Evolutionary conservation across 2,888 invertebrate species (phyloP), one percentile per base, ranked within the genome.

Genomic region (Hirtodrosophila duncani): DNA sequence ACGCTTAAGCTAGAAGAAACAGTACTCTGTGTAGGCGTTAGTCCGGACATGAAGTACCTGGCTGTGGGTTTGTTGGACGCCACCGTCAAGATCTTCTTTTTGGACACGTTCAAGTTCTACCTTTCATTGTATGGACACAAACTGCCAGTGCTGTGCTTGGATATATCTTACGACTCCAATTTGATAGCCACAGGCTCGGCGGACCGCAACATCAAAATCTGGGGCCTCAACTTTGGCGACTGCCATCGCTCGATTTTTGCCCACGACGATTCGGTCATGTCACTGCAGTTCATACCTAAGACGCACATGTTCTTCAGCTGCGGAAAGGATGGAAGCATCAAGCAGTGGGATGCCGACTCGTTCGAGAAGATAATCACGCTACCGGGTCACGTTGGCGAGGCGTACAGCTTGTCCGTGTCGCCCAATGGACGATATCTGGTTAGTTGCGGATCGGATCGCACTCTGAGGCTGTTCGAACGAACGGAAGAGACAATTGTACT

Each of bases 161-260:
- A 99, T 84, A 96, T 99, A 52, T 96, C 96, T 8, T 92, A 93
- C 67, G 97, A 97, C 85, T 93, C 93, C 0, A 90, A 91, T 6
- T 85, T 99, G 14, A 93, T 99, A 61, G 95, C 92, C 6, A 98
- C 99, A 0, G 99, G 98, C 4, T 98, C 98, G 2, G 94, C 95
- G 0, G 99, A 99, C 88, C 91, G 97, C 26, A 98, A 96, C 85
- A 91, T 99, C 17, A 98, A 98, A 88, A 92, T 99, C 58, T 99
- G 99, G 99, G 99, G 99, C 21, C 90, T 99, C 88, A 98, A 99
- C 87, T 99, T 97, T 85, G 99, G 99, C n/a, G 98, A 99, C 86
- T 98, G 98, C 74, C 98, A 97, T 88, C 92, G 92, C 80, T 97
- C 97, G 0, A 90, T 99, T 67, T 96, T 98, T 86, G 98, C 98